Percentiles rank a stretch among this genome's conserved stretches.
These are phyloP conservation scores for Pachyramphus minor DNA, from an alignment of 2,113 vertebrate genomes.

Conservation along the genomic window DNA sequence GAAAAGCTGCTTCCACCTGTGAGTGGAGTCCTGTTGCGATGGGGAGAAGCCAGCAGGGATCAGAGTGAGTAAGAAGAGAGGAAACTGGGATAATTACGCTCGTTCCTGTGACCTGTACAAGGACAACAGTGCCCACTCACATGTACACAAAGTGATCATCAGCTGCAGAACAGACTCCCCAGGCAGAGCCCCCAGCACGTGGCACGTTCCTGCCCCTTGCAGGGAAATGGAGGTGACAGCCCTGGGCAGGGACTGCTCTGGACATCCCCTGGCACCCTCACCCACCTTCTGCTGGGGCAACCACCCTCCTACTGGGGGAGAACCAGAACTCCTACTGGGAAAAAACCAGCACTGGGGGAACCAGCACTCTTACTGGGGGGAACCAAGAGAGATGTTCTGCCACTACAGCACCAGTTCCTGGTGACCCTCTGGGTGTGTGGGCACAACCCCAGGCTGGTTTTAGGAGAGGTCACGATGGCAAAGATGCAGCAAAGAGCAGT, in stretches of 20 bases:
- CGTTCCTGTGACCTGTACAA: not conserved
- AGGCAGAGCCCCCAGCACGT: not conserved
- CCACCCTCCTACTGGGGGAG: not conserved
- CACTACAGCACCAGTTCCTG: not conserved
- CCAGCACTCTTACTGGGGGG: not conserved
- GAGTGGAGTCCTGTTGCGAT: not conserved
- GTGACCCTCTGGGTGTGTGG: not conserved
- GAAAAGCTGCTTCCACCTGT: not conserved
- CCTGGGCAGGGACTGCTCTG: not conserved
- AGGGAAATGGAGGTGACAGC: not conserved
- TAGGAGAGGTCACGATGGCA: not conserved
- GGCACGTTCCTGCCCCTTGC: not conserved
- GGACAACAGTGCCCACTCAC: not conserved
- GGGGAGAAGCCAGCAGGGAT: not conserved
- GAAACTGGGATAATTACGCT: not conserved
- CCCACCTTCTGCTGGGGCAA: not conserved
- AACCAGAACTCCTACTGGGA: too few relatives aligned
- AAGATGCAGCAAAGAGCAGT: not conserved
- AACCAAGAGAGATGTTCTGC: not conserved
- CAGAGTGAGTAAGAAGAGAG: not conserved
- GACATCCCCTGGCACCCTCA: not conserved
- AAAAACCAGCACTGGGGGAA: too few relatives aligned
- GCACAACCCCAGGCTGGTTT: not conserved
- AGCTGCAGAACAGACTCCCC: not conserved
- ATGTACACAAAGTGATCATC: rapidly evolving